Percentiles rank a stretch among this genome's conserved stretches.
phyloP scores from a whole-genome alignment of 2,888 invertebrate genomes.

The Antheraea assamensis region DNA sequence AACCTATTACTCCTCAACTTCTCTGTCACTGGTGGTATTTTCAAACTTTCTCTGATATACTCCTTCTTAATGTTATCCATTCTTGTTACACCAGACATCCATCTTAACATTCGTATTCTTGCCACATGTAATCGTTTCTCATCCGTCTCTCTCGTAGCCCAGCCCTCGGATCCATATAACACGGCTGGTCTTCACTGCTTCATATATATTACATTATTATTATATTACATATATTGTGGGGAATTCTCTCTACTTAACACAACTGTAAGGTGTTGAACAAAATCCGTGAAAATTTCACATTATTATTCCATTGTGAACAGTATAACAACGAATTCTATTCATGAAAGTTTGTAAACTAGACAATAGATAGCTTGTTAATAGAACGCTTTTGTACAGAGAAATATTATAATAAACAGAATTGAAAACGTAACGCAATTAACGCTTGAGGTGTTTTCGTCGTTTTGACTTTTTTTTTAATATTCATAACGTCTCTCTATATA shows the following conservation, averaged over 20 bases:
- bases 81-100: too few relatives aligned
- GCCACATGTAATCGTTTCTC: too few relatives aligned
- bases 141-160: too few relatives aligned
- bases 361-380: conserved; percentile 11
- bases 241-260: not conserved
- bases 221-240: not conserved
- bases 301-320: conserved; percentile 12
- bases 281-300: conserved; percentile 29
- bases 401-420: conserved; percentile 1
- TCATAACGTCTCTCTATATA: too few relatives aligned
- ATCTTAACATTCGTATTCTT: too few relatives aligned
- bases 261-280: not conserved
- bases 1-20: too few relatives aligned
- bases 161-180: too few relatives aligned
- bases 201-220: too few relatives aligned
- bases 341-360: conserved; percentile 7
- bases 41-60: too few relatives aligned
- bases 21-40: too few relatives aligned
- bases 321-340: conserved; percentile 10
- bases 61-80: too few relatives aligned
- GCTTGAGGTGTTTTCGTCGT: not conserved
- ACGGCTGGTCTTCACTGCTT: too few relatives aligned
- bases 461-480: not conserved
- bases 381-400: conserved; percentile 2
- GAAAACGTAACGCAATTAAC: not conserved